Evolutionary conservation across 2,888 invertebrate species (phyloP).

Genomic region (Emmelina monodactyla): DNA sequence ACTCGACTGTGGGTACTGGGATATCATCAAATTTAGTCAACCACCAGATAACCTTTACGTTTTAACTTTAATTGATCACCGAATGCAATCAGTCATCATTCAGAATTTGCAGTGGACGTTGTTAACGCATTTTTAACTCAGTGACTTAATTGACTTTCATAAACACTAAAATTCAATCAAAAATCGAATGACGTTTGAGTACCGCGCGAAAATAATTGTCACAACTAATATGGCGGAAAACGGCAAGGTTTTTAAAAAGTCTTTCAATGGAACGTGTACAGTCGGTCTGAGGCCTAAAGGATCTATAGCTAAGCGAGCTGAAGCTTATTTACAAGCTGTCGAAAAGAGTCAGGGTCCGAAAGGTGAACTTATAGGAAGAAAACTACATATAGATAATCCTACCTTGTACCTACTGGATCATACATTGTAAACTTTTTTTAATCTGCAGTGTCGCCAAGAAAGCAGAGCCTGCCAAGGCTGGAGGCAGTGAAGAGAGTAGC

Average conservation of each 20-base stretch:
- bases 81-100: conserved; percentile 17
- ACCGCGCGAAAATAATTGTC: conserved; percentile 37
- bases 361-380: too few relatives aligned
- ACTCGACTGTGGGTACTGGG: too few relatives aligned
- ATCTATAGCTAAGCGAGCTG: conserved; percentile 40
- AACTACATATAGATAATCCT: too few relatives aligned
- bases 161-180: too few relatives aligned
- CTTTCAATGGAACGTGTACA: conserved; percentile 34
- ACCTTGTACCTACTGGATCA: background rate
- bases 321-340: conserved; percentile 47
- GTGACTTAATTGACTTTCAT: background rate
- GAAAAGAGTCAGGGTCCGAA: conserved; percentile 31
- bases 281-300: conserved; percentile 33
- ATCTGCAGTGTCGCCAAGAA: conserved; percentile 33
- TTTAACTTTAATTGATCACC: conserved; percentile 4
- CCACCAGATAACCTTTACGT: background rate
- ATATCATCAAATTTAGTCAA: too few relatives aligned
- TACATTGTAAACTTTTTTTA: background rate
- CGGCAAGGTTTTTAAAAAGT: conserved; percentile 32
- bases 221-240: conserved; percentile 34
- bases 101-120: conserved; percentile 13
- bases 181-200: conserved; percentile 36
- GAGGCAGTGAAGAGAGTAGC: conserved; percentile 79
- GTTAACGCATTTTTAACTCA: background rate
- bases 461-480: conserved; percentile 58